Evolutionary conservation across 2,113 vertebrate species (phyloP), one percentile per base, ranked within the genome.

Genomic region (Scomber colias): DNA sequence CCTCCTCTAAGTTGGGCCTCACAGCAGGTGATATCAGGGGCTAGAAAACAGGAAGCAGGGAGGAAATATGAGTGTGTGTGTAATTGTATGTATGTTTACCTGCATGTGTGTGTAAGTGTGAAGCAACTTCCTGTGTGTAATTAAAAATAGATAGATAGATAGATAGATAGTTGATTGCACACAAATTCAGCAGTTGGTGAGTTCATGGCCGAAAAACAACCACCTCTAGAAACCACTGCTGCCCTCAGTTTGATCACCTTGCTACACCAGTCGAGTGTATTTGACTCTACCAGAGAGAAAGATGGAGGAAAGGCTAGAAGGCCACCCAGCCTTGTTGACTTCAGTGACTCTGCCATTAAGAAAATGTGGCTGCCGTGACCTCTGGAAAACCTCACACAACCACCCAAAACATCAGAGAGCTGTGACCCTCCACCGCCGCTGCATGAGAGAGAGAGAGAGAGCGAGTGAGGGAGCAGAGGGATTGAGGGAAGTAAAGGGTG

Each of bases 321-420:
- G 87, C 90, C 90, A 91, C 83, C 90, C 86, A 88, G 82, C 86
- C 90, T 93, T 81, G 91, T 92, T 94, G 93, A 95, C 94, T 91
- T 69, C 57, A 11, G 72, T 93, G 91, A 93, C 92, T 94, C 79
- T 13, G 13, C 90, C 88, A 88, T 94, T 90, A 94, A 94, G 65
- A 59, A 75, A 90, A 92, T 90, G 91, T 90, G 92, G 90, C 86
- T 67, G 85, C 90, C 44, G 55, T 92, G 93, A 95, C 93, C 93
- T 90, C 74, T 82, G 62, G 77, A 56, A 70, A 85, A 75, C 81
- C 59, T 31, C 81, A 61, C 75, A 54, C 87, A 81, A 65, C 65
- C 73, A 31, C 72, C 76, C 56, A 45, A 83, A 88, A 91, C 91
- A 93, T 92, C 87, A 92, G 74, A 87, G 77, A 69, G 69, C 75